Base-by-base conservation (phyloP, 2,888 invertebrate genomes). In the Trypoxylon attenuatum region DNA sequence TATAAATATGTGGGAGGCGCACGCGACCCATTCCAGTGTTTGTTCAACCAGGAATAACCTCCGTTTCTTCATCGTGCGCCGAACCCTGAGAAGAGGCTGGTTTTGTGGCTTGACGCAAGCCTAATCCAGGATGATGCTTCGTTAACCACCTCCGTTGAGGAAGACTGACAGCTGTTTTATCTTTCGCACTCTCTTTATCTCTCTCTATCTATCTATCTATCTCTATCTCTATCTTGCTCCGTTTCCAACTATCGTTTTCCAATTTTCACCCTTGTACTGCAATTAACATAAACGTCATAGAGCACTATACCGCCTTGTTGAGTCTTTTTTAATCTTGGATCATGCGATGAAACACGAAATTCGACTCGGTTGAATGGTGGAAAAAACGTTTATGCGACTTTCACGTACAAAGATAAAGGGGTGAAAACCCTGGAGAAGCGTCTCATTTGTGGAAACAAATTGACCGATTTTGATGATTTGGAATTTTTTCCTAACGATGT, bases 21-120 rank as follows among this genome's bases (percentile, higher is more conserved):
- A 83, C 85, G 85, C 86, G 86, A 86, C 85, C 84, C 83, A 84
- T 86, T 84, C 84, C 86, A 82, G 81, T 87, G 87, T 87, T 86
- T 87, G 85, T 85, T 86, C 85, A 86, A 86, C 86, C 86, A 84
- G 85, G 85, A 87, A 86, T 86, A 86, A 87, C 84, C 85, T 80
- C 80, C 70, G 83, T 83, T 85, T 85, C 84, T 83, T 85, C 84
- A 82, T 82, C 82, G 79, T 75, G 43, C 76, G 76, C 76, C 77
- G 76, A 79, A 76, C 72, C 76, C 75, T 68, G 76, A 60, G 69
- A 64, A 76, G 80, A 78, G 80, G 77, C 69, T 82, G 81, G 79
- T 83, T 84, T 83, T 82, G 84, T 77, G 84, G 83, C 82, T 84
- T 81, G 80, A 83, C 84, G 80, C 76, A 76, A 66, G 55, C 63